phyloP scores from a whole-genome alignment of 2,888 invertebrate species.

The Pterostichus niger region DNA sequence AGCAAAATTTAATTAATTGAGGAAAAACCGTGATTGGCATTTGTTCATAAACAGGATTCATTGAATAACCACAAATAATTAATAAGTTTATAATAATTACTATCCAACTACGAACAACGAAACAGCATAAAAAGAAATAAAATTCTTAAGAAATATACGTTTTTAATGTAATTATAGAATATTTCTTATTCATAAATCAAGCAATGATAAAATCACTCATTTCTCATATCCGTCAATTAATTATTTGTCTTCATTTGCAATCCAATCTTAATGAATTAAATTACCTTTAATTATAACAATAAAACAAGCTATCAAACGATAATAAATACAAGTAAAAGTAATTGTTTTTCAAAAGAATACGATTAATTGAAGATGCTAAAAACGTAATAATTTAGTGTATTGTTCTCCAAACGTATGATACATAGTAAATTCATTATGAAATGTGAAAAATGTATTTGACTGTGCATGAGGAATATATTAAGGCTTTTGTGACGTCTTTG shows the following conservation, averaged over 20 bases:
- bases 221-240: constrained; percentile 32
- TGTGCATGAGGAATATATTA: not conserved
- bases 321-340: not conserved
- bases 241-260: constrained; percentile 24
- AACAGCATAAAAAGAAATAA: constrained; percentile 7
- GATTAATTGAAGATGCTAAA: not conserved
- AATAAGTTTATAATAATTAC: constrained; percentile 22
- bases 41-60: constrained; percentile 28
- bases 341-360: constrained; percentile 4
- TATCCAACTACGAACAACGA: not conserved
- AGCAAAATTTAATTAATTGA: constrained; percentile 5
- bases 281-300: constrained; percentile 29
- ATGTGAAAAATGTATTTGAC: not conserved
- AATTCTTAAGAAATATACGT: constrained; percentile 38
- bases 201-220: not conserved
- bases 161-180: constrained; percentile 9
- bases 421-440: not conserved
- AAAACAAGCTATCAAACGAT: constrained; percentile 27
- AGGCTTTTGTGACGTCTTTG: not conserved
- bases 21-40: constrained; percentile 12
- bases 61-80: constrained; percentile 38
- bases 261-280: constrained; percentile 30
- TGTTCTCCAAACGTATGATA: not conserved
- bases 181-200: constrained; percentile 28
- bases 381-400: not conserved